Conservation (phyloP, 2,888 invertebrate genomes). For the Unio pictorum region DNA sequence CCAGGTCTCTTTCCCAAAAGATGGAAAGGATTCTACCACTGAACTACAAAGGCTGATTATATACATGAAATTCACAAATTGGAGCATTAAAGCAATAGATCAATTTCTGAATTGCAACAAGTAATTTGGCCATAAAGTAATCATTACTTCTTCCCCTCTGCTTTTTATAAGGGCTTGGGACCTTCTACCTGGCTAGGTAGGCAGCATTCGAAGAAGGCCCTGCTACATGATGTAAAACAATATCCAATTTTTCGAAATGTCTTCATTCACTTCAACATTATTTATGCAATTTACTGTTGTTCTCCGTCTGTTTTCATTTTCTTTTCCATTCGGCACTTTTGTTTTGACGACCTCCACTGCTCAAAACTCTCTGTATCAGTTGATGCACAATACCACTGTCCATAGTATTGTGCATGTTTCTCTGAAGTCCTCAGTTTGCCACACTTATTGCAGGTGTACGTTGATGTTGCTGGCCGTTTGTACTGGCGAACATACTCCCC, state of each 20-base stretch:
- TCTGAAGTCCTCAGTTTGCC: constrained; percentile 1
- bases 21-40: neutral
- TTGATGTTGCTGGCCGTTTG: neutral
- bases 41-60: constrained; percentile 1
- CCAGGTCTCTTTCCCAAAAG: neutral
- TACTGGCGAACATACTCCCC: constrained; percentile 7
- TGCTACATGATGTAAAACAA: neutral
- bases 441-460: constrained; percentile 13
- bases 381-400: too few relatives aligned
- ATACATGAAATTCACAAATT: neutral
- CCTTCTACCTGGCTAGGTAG: constrained; percentile 8
- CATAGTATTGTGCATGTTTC: too few relatives aligned
- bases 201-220: constrained; percentile 9
- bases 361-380: too few relatives aligned
- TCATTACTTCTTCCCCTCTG: constrained; percentile 12
- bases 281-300: neutral
- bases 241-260: neutral
- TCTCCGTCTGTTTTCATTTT: too few relatives aligned
- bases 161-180: constrained; percentile 21
- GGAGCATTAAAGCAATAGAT: neutral
- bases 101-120: too few relatives aligned
- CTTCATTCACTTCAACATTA: neutral
- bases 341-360: too few relatives aligned
- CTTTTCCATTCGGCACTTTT: too few relatives aligned
- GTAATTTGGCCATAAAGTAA: too few relatives aligned